Percentiles rank a stretch among this genome's conserved stretches.
phyloP scores from a whole-genome alignment of 2,888 invertebrate genomes.

The Stenodera caucasica region DNA sequence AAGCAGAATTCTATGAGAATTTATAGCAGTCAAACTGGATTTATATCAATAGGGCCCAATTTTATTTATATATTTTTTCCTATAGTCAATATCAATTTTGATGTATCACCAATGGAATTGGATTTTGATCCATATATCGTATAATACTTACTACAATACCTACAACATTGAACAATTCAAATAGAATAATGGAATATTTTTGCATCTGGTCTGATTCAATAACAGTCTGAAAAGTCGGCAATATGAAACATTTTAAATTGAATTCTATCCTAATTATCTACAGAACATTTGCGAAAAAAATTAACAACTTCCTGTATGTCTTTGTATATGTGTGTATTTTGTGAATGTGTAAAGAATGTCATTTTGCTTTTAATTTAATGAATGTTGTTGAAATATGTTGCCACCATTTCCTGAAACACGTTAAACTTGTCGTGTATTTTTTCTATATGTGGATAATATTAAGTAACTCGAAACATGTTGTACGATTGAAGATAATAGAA shows the following conservation, averaged over 20 bases:
- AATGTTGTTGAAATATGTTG: background rate
- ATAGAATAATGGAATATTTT: constrained; percentile 4
- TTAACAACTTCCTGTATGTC: background rate
- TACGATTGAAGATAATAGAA: constrained; percentile 2
- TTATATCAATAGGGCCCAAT: constrained; percentile 9
- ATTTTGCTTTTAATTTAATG: background rate
- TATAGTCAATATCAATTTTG: background rate
- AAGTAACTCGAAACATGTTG: background rate
- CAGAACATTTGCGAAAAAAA: background rate
- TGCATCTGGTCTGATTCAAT: background rate
- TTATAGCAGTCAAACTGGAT: constrained; percentile 18
- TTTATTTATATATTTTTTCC: background rate
- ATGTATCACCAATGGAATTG: constrained; percentile 3
- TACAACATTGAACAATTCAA: background rate
- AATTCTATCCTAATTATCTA: background rate
- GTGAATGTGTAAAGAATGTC: background rate
- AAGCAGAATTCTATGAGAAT: constrained; percentile 13
- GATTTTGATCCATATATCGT: background rate
- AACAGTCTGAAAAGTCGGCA: background rate
- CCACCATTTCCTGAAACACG: background rate
- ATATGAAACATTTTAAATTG: background rate
- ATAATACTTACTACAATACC: too few relatives aligned
- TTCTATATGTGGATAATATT: background rate
- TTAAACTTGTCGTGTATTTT: background rate
- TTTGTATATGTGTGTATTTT: too few relatives aligned